Base-by-base conservation (phyloP, 2,797 vertebrate species). In the Anas flavirostris region DNA sequence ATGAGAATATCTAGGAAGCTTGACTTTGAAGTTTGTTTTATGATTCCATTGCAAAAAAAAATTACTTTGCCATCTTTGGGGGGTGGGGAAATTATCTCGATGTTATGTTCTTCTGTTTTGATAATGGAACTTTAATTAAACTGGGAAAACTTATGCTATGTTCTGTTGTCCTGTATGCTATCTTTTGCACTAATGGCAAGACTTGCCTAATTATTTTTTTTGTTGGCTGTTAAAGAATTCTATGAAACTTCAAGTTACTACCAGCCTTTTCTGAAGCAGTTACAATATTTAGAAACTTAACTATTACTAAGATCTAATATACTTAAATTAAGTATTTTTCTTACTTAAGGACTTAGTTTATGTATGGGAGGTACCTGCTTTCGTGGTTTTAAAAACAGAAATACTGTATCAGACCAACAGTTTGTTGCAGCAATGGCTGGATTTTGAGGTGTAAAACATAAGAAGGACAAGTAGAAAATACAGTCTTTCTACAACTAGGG, bases 121-220 rank as follows among this genome's bases (percentile, higher is more conserved):
- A 56, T 63, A 62, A 7, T 21, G 77, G 9, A 72, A 35, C 5
- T 72, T 82, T n/a, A 4, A 43, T n/a, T 69, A 50, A 87, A 86
- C 6, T 0, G 1, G 43, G 22, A 77, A 68, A 53, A 74, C 3
- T 37, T 44, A 68, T 5, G 58, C 22, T 2, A 6, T 2, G 0
- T 68, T 64, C 26, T 46, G 11, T 69, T 50, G 21, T 72, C 15
- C 11, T 46, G 4, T 50, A 60, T 52, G 5, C 5, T 84, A 18
- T 26, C 50, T 82, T 76, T 53, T 62, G 10, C 28, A 33, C n/a
- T 78, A 29, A 48, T 1, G 4, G 23, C 4, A 41, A 50, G 53
- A 9, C 22, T 64, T 22, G 26, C n/a, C 17, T 58, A 63, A 17
- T 8, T 81, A 2, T 35, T 84, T 90, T 90, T 88, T 75, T 78